Base-by-base conservation (phyloP, 2,113 vertebrate genomes). In the Hassar affinis region DNA sequence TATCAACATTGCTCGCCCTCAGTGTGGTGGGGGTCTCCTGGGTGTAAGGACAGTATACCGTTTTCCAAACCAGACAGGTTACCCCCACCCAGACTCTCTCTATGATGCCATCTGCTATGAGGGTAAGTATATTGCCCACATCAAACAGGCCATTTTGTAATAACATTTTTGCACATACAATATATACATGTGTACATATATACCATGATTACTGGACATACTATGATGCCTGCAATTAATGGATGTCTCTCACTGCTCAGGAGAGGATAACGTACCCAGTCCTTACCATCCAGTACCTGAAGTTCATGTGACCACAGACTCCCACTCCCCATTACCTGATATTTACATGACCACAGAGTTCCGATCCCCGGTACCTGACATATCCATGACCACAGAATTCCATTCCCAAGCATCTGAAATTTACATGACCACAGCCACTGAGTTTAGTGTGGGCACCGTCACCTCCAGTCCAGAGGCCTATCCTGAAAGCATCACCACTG, bases 91-190 rank as follows among this genome's bases (percentile, higher is more conserved):
- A 15, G 90, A 95, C 35, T 94, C 96, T 25, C 95, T 88, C 87
- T 98, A 97, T 0, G 97, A 98, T 57, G 98, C 97, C 80, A 94
- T 98, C 92, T 99, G 98, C 92, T 98, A 97, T 61, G 90, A 92
- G 61, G 96, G 97, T 98, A 87, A 89, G 91, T 25, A 51, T 17
- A 72, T 6, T 25, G 49, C 42, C 8, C 10, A 42, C 30, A 10
- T 51, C 45, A 51, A 52, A 52, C 6, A 35, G 11, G 15, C 1
- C 27, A 77, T 56, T 56, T 38, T 77, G 30, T 38, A 27, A n/a
- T 14, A 74, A 42, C 33, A 22, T 68, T 1, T 62, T 62, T 62
- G 38, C 2, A 42, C 38, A 42, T 42, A 42, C 38, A 42, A 66
- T 4, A 66, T 30, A 62, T 30, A 30, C 5, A n/a, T 59, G 56